A percentile compares a stretch with the other conserved stretches of the same genome.
Evolutionary conservation across 30 jellyfish, hydroid and myxozoan genomes (phyloP).

Genomic region (Hydra vulgaris): DNA sequence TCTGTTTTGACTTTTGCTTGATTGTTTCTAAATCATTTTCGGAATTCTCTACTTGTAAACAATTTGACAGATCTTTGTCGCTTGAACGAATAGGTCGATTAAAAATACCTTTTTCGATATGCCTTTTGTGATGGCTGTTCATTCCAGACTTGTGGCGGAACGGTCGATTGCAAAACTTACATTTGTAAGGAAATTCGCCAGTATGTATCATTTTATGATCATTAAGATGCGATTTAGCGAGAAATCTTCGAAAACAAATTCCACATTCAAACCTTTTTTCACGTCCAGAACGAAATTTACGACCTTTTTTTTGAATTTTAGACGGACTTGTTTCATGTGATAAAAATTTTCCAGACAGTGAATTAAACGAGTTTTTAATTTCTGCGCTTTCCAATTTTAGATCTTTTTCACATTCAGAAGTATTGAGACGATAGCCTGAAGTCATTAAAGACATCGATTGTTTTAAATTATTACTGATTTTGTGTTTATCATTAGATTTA

Average conservation of each 20-base stretch:
- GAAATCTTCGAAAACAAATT: constrained; percentile 17
- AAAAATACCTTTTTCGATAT: constrained; percentile 15
- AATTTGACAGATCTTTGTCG: background rate
- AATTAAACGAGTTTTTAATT: background rate
- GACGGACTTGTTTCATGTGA: background rate
- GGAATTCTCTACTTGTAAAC: background rate
- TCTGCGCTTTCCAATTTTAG: too few relatives aligned
- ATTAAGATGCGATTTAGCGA: constrained; percentile 36
- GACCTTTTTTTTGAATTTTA: constrained; percentile 5
- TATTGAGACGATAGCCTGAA: too few relatives aligned
- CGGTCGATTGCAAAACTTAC: constrained; percentile 38
- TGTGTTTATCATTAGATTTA: too few relatives aligned
- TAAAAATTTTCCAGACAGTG: background rate
- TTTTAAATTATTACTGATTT: too few relatives aligned
- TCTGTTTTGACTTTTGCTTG: background rate
- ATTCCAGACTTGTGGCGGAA: constrained; percentile 41
- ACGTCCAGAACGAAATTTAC: constrained; percentile 26
- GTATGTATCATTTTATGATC: constrained; percentile 39
- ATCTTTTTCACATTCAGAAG: too few relatives aligned
- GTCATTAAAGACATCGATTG: too few relatives aligned
- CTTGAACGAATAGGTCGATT: constrained; percentile 27
- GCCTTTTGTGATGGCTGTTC: constrained; percentile 34
- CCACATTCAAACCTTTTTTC: constrained; percentile 26
- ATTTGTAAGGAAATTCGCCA: constrained; percentile 28
- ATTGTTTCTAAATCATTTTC: background rate